Evolutionary conservation across 1,140 invertebrate genomes (phyloP).

Genomic region (Drosophila sechellia): DNA sequence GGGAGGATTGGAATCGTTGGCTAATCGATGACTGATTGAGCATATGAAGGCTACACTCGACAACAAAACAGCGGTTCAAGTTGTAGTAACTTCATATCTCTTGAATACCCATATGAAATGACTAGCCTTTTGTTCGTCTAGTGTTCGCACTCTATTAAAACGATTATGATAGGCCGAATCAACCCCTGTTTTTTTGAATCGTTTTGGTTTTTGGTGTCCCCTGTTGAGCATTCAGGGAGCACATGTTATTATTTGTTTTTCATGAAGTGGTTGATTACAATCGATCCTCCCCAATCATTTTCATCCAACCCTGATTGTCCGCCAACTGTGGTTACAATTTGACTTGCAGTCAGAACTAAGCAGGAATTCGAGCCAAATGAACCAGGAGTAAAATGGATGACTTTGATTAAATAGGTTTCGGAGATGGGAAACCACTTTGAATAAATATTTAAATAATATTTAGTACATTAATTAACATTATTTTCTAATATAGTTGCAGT

Average conservation of each 20-base stretch:
- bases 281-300: conserved; percentile 26
- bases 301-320: background rate
- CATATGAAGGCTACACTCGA: conserved; percentile 22
- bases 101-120: background rate
- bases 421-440: background rate
- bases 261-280: conserved; percentile 55
- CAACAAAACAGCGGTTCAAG: background rate
- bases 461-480: too few species aligned
- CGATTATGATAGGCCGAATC: conserved; percentile 54
- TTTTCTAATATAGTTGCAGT: too few species aligned
- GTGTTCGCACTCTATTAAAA: conserved; percentile 34
- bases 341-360: conserved; percentile 33
- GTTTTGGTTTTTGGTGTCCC: background rate
- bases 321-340: conserved; percentile 32
- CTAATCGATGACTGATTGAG: conserved; percentile 64
- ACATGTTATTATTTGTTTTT: conserved; percentile 67
- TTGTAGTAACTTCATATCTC: background rate
- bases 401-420: background rate
- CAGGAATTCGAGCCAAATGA: background rate
- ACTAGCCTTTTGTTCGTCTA: conserved; percentile 23
- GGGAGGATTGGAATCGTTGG: conserved; percentile 21
- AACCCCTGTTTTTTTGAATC: conserved; percentile 36
- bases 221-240: conserved; percentile 24
- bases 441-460: background rate
- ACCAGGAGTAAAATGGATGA: background rate